Base-by-base conservation (phyloP, 2,113 vertebrate species). In the Platichthys stellatus region DNA sequence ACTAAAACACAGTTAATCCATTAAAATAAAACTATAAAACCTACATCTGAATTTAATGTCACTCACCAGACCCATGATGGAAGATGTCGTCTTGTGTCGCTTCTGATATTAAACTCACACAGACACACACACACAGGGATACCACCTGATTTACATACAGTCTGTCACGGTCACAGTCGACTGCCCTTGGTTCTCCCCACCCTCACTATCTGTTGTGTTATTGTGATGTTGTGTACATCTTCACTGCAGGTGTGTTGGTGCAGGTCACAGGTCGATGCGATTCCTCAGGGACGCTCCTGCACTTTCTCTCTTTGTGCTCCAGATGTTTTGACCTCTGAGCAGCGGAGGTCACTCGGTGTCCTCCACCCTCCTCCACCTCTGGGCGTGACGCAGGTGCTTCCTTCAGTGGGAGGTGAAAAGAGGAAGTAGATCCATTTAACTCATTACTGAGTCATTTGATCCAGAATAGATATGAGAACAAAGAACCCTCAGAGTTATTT, bases 341-440 rank as follows among this genome's bases (percentile, higher is more conserved):
- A 2, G 1, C 2, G 4, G 0, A 23, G 0, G 8, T n/a, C 53
- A n/a, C 49, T n/a, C 18, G 0, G 21, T 2, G 21, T 28, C 57
- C 14, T 2, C 1, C 5, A 8, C 20, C n/a, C 24, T 24, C 24
- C 40, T 20, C 47, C 45, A 38, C 47, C 67, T 57, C 45, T 23
- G 85, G 73, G 70, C 2, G 58, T 23, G 58, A 11, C 13, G 69
- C 90, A 92, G 87, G 80, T 90, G 90, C 69, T 92, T 92, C 88
- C 88, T 86, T 67, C 56, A 26, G 20, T 13, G 3, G 18, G n/a
- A 21, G 56, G 18, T 24, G 56, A 91, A 89, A 73, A 87, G 80
- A 84, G 84, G 90, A 91, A 91, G 75, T 51, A 8, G 70, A 38
- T 38, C 9, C 9, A 10, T 28, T 74, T 43, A 38, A n/a, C 12